Percentiles rank a stretch among this genome's conserved stretches.
These are phyloP conservation scores for Steatocranus sp. DNA, from an alignment of 2,797 vertebrate species.

Conservation along the genomic window DNA sequence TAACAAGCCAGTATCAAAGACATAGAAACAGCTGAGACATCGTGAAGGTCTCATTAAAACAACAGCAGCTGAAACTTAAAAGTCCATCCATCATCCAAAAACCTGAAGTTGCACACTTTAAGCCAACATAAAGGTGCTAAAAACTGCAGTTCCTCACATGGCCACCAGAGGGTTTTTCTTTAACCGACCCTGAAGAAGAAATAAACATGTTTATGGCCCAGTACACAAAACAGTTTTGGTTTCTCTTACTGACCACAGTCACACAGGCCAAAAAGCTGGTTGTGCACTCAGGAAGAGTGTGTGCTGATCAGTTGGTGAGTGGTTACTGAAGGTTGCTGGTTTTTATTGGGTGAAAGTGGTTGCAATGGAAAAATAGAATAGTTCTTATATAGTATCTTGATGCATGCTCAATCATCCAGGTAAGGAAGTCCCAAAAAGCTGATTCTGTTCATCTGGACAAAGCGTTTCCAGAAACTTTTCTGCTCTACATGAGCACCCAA, in stretches of 20 bases:
- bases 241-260: neutral
- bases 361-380: neutral
- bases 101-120: neutral
- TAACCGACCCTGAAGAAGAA: neutral
- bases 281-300: neutral
- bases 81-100: neutral
- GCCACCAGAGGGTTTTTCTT: rapidly evolving
- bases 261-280: neutral
- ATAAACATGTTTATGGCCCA: neutral
- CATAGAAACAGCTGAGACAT: conserved; percentile 11
- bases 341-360: neutral
- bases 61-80: neutral
- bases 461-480: neutral
- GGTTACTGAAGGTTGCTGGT: neutral
- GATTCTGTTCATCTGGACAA: neutral
- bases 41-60: conserved; percentile 27
- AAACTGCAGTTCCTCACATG: neutral
- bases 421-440: neutral
- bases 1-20: conserved; percentile 12
- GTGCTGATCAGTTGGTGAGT: rapidly evolving
- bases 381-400: neutral
- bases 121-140: rapidly evolving
- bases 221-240: neutral
- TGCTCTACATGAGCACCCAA: rapidly evolving
- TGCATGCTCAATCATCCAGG: neutral